A percentile compares a stretch with the other conserved stretches of the same genome.
phyloP scores from a whole-genome alignment of 2,113 vertebrate genomes.

The Pollachius pollachius region DNA sequence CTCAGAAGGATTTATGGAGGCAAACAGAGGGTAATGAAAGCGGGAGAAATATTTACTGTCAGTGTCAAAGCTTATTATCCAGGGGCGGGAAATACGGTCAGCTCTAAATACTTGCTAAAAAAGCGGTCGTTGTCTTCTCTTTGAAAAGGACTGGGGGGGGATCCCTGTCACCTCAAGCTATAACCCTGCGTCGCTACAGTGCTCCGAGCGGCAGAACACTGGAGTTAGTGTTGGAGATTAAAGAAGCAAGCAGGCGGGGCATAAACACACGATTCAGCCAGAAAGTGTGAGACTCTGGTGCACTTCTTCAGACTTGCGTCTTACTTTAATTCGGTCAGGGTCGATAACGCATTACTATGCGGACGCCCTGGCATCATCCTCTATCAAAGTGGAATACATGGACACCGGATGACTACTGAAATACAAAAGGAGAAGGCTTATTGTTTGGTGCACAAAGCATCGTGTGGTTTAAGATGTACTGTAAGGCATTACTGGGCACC shows the following conservation, averaged over 20 bases:
- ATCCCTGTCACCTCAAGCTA: conserved; percentile 7
- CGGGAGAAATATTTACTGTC: conserved; percentile 58
- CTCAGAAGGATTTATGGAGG: conserved; percentile 61
- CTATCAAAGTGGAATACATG: conserved; percentile 55
- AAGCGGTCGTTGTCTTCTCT: conserved; percentile 52
- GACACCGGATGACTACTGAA: conserved; percentile 49
- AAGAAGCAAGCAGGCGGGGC: conserved; percentile 18
- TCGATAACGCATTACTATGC: conserved; percentile 42
- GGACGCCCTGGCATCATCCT: conserved; percentile 52
- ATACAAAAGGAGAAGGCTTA: conserved; percentile 27
- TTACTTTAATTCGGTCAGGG: conserved; percentile 49
- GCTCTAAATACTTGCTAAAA: conserved; percentile 56
- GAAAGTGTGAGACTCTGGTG: conserved; percentile 23
- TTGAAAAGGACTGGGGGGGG: conserved; percentile 9
- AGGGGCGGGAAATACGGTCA: conserved; percentile 58
- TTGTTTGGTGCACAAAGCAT: background rate
- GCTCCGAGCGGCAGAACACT: conserved; percentile 38
- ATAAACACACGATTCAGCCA: conserved; percentile 42
- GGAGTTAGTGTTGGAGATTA: conserved; percentile 42
- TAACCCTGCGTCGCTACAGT: conserved; percentile 25
- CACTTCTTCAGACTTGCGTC: conserved; percentile 39
- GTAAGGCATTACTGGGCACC: too few relatives aligned
- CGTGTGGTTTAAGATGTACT: too few relatives aligned
- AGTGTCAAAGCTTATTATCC: conserved; percentile 61
- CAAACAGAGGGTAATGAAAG: conserved; percentile 69